phyloP scores from a whole-genome alignment of 2,797 vertebrate species.

The Lepus townsendii region DNA sequence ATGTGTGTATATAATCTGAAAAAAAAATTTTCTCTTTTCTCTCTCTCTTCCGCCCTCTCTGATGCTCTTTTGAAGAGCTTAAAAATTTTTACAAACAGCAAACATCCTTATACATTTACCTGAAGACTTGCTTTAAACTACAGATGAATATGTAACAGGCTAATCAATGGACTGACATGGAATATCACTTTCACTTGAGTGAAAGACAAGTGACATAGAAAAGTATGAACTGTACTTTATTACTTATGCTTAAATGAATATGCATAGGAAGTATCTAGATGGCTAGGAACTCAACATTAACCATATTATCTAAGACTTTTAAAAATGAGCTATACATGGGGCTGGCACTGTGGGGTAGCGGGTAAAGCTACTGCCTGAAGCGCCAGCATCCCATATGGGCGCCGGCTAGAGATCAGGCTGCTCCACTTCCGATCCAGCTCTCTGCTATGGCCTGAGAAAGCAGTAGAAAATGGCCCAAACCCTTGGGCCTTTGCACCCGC shows the following conservation, averaged over 20 bases:
- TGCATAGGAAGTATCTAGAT: background rate
- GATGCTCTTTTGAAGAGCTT: too few species aligned
- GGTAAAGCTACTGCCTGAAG: too few species aligned
- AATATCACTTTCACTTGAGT: background rate
- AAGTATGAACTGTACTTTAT: background rate
- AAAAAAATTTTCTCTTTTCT: too few species aligned
- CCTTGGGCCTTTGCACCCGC: too few species aligned
- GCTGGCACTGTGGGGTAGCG: too few species aligned
- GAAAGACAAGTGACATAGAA: background rate
- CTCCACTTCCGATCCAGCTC: too few species aligned
- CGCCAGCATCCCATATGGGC: too few species aligned
- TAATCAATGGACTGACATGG: background rate
- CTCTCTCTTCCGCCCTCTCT: too few species aligned
- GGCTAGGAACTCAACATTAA: background rate
- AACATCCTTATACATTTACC: background rate
- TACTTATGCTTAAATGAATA: background rate
- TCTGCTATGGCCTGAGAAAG: too few species aligned
- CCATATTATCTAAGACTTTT: background rate
- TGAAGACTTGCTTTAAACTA: conserved; percentile 39
- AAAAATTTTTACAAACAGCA: conserved; percentile 27
- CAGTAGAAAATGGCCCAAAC: too few species aligned
- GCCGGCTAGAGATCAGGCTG: too few species aligned
- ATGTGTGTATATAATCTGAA: too few species aligned
- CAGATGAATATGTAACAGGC: background rate
- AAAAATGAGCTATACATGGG: conserved; percentile 16